These are phyloP conservation scores for Fukomys damarensis DNA, from an alignment of 2,113 vertebrate genomes.

Conservation along the genomic window DNA sequence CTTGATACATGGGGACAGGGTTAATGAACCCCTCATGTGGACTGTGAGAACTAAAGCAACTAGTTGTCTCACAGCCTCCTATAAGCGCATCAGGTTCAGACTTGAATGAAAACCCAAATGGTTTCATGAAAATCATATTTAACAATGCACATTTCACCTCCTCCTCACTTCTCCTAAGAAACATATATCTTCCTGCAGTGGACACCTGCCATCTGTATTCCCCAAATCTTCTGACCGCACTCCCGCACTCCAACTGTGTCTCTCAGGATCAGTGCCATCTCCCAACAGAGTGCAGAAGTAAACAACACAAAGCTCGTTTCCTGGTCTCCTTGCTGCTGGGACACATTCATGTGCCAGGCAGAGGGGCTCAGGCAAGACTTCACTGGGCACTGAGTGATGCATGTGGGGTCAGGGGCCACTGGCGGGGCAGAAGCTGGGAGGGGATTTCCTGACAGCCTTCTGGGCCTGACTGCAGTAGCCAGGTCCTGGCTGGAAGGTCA, in stretches of 20 bases:
- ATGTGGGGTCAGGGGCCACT: not conserved
- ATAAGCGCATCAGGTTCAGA: not conserved
- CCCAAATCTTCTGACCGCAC: not conserved
- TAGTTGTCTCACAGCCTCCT: not conserved
- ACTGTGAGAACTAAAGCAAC: not conserved
- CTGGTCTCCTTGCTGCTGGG: not conserved
- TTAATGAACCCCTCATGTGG: not conserved
- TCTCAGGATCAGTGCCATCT: not conserved
- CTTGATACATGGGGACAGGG: not conserved
- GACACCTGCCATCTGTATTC: not conserved
- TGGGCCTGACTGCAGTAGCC: accelerated
- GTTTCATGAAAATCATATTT: conserved; percentile 9
- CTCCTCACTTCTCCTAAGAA: not conserved
- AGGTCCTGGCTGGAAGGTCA: not conserved
- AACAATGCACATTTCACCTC: not conserved
- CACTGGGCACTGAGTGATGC: not conserved
- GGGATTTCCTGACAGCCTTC: not conserved
- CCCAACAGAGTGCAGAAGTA: not conserved
- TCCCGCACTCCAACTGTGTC: not conserved
- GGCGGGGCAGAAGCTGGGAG: not conserved
- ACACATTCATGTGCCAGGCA: not conserved
- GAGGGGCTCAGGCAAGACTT: not conserved
- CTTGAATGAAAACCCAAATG: not conserved
- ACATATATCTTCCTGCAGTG: not conserved
- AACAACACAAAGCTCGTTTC: not conserved